Conservation (phyloP, 2,888 invertebrate genomes). For the Nebria salina region DNA sequence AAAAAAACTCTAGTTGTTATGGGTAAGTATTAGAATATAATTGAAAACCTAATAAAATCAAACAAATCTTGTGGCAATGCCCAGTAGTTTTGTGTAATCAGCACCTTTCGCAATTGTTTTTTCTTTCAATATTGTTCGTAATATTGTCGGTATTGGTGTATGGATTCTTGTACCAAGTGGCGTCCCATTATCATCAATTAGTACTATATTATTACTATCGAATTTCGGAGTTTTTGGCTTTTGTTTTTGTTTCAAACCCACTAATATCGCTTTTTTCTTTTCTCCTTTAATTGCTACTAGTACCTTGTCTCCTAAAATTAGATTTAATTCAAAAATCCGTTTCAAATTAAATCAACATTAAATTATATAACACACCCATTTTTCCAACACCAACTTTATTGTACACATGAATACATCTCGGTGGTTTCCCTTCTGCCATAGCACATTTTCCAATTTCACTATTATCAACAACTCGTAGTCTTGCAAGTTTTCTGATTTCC, state of each 20-base stretch:
- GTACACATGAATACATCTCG: slow-evolving; percentile 93
- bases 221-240: slow-evolving; percentile 84
- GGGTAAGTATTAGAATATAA: too few relatives aligned
- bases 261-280: slow-evolving; percentile 92
- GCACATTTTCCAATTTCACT: slow-evolving; percentile 94
- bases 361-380: slow-evolving; percentile 64
- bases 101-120: slow-evolving; percentile 83
- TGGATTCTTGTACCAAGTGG: slow-evolving; percentile 95
- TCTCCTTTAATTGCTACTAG: slow-evolving; percentile 94
- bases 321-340: too few relatives aligned
- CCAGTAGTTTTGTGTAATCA: slow-evolving; percentile 91
- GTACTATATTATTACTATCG: slow-evolving; percentile 95
- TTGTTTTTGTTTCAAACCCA: slow-evolving; percentile 88
- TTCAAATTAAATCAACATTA: not conserved
- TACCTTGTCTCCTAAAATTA: slow-evolving; percentile 79
- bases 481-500: slow-evolving; percentile 78
- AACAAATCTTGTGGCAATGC: slow-evolving; percentile 89
- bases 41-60: slow-evolving; percentile 58
- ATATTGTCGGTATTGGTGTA: slow-evolving; percentile 91
- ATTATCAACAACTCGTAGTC: slow-evolving; percentile 95
- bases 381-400: slow-evolving; percentile 76
- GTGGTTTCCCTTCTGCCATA: slow-evolving; percentile 93
- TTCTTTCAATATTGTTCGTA: slow-evolving; percentile 85
- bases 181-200: slow-evolving; percentile 94
- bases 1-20: too few relatives aligned